These are phyloP conservation scores for Ormyrus rosae DNA, from an alignment of 2,888 invertebrate species.

Conservation along the genomic window DNA sequence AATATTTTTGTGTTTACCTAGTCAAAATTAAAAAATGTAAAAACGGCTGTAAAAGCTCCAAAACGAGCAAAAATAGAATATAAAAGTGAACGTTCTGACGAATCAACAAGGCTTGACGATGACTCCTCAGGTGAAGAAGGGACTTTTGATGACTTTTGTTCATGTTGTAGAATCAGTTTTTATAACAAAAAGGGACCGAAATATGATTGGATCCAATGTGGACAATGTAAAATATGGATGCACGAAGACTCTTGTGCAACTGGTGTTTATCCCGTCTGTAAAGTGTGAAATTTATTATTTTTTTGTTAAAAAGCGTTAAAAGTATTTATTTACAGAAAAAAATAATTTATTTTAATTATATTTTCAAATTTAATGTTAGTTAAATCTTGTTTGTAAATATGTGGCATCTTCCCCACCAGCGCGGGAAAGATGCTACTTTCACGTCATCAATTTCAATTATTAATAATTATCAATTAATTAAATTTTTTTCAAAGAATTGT, in stretches of 20 bases:
- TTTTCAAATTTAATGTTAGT: background rate
- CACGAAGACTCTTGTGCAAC: background rate
- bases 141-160: background rate
- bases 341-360: background rate
- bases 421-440: too few relatives aligned
- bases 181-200: background rate
- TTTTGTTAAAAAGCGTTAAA: background rate
- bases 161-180: background rate
- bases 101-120: too few relatives aligned
- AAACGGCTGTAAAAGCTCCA: too few relatives aligned
- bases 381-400: background rate
- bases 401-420: too few relatives aligned
- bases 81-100: too few relatives aligned
- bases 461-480: too few relatives aligned
- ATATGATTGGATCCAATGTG: background rate
- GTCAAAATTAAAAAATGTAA: slow-evolving; percentile 46
- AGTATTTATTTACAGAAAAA: background rate
- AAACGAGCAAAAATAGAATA: too few relatives aligned
- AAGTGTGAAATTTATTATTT: background rate
- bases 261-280: too few relatives aligned
- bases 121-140: background rate
- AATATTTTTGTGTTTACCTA: slow-evolving; percentile 64
- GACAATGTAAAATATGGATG: background rate
- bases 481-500: too few relatives aligned
- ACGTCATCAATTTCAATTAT: too few relatives aligned